Evolutionary conservation across 2,113 vertebrate genomes (phyloP).

Genomic region (Apodemus sylvaticus): DNA sequence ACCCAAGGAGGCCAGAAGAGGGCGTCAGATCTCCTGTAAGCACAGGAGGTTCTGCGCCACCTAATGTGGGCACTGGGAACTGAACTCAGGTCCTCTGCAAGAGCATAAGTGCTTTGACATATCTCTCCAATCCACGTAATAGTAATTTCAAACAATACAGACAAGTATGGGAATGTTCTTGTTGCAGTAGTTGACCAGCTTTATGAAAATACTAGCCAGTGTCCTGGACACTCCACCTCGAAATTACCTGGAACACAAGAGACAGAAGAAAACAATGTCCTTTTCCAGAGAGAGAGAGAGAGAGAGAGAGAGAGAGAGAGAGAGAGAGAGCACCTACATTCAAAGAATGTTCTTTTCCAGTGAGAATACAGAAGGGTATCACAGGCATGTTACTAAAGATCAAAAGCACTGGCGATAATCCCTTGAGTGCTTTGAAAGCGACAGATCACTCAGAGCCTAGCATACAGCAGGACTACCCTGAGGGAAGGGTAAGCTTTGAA

Average conservation of each 20-base stretch:
- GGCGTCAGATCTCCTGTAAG: neutral
- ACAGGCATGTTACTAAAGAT: conserved; percentile 49
- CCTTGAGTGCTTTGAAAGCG: conserved; percentile 14
- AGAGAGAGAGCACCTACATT: neutral
- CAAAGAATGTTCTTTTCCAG: neutral
- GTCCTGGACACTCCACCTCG: neutral
- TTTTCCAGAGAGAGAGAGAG: neutral
- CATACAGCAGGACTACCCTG: neutral
- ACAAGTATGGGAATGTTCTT: neutral
- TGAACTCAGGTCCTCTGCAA: neutral
- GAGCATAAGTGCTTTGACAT: neutral
- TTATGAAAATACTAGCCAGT: neutral
- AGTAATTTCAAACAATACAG: neutral
- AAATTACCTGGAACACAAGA: neutral
- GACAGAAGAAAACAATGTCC: neutral
- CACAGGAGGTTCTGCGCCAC: neutral
- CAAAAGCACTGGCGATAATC: conserved; percentile 38
- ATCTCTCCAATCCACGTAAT: neutral
- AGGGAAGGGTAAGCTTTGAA: neutral
- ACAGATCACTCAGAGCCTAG: neutral
- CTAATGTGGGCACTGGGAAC: neutral
- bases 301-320: no score
- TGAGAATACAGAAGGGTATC: neutral
- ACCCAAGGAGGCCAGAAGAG: no score
- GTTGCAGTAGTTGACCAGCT: neutral